phyloP scores from a whole-genome alignment of 2,113 vertebrate species.

The Syngnathus floridae region DNA sequence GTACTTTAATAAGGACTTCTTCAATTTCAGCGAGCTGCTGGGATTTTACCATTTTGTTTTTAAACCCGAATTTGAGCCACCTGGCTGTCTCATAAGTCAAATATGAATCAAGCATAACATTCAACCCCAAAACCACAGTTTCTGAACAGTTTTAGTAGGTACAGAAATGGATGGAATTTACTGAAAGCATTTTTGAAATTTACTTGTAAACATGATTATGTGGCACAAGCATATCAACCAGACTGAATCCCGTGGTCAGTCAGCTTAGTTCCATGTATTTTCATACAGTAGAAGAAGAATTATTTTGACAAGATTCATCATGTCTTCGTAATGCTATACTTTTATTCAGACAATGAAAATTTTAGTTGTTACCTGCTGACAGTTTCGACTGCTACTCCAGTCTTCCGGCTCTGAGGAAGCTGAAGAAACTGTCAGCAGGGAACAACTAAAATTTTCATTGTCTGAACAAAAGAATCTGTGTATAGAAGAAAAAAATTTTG shows the following conservation, averaged over 20 bases:
- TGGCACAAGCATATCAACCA: neutral
- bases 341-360: no score
- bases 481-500: neutral
- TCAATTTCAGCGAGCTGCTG: neutral
- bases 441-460: no score
- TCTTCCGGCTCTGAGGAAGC: no score
- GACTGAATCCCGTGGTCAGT: neutral
- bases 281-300: neutral
- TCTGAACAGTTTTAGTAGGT: conserved; percentile 9
- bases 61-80: neutral
- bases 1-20: neutral
- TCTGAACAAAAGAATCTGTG: no score
- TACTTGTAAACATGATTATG: neutral
- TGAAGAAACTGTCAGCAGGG: no score
- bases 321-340: no score
- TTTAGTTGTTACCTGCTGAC: no score
- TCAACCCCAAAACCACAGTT: neutral
- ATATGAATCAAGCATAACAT: neutral
- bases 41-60: neutral
- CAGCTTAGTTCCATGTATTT: neutral
- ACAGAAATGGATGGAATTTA: neutral
- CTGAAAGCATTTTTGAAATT: neutral
- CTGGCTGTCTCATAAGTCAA: neutral
- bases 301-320: no score
- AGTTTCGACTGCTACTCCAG: no score